phyloP scores from a whole-genome alignment of 2,797 vertebrate species.

The Epinephelus coioides region DNA sequence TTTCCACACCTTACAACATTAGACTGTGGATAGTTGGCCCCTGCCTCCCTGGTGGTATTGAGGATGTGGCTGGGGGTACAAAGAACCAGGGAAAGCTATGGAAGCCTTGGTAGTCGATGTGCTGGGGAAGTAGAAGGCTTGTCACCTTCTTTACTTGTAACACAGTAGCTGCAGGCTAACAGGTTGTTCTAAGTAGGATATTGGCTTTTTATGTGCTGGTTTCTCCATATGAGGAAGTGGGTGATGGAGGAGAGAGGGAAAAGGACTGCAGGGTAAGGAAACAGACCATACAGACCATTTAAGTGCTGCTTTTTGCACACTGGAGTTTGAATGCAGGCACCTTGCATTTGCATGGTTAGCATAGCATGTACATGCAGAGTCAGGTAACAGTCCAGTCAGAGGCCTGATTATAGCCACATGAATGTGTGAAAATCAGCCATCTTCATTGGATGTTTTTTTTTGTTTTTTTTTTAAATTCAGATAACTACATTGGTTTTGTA shows the following conservation, averaged over 20 bases:
- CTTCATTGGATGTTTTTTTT: background rate
- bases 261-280: background rate
- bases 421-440: background rate
- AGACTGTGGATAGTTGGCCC: slow-evolving; percentile 6
- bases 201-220: slow-evolving; percentile 29
- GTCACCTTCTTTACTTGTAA: slow-evolving; percentile 41
- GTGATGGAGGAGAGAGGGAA: slow-evolving; percentile 1
- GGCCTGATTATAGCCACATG: background rate
- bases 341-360: background rate
- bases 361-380: background rate
- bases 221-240: slow-evolving; percentile 3
- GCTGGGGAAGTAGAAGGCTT: slow-evolving; percentile 18
- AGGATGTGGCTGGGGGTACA: slow-evolving; percentile 25
- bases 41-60: slow-evolving; percentile 15
- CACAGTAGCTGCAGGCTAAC: slow-evolving; percentile 51
- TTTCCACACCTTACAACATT: slow-evolving; percentile 38
- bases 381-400: background rate
- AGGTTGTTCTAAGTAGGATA: slow-evolving; percentile 43
- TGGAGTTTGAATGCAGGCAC: background rate
- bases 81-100: slow-evolving; percentile 19
- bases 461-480: background rate
- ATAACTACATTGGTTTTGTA: background rate
- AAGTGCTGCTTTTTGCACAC: background rate
- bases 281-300: background rate
- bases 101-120: slow-evolving; percentile 38